phyloP scores from a whole-genome alignment of 2,113 vertebrate genomes.

The Phainopepla nitens region DNA sequence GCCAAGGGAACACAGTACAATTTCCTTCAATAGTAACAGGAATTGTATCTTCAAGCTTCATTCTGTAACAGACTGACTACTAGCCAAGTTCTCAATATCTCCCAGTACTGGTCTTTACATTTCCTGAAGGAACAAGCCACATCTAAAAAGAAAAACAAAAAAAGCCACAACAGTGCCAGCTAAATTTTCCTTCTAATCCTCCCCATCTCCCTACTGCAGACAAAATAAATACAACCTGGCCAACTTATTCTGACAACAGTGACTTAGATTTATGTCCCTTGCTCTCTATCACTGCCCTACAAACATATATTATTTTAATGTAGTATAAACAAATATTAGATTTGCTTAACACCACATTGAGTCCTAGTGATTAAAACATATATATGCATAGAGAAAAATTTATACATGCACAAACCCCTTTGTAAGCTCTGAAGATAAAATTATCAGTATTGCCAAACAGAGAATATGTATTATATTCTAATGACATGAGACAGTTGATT shows the following conservation, averaged over 20 bases:
- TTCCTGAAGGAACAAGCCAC: neutral
- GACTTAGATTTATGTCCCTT: neutral
- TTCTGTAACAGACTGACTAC: neutral
- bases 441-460: conserved; percentile 33
- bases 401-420: neutral
- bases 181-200: neutral
- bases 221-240: neutral
- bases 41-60: neutral
- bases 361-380: neutral
- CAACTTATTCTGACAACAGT: neutral
- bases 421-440: conserved; percentile 22
- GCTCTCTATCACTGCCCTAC: neutral
- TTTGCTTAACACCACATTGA: conserved; percentile 26
- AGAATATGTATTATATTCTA: conserved; percentile 25
- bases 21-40: neutral
- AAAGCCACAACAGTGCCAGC: neutral
- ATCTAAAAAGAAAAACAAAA: neutral
- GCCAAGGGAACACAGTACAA: neutral
- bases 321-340: neutral
- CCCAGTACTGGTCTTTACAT: neutral
- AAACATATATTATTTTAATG: conserved; percentile 47
- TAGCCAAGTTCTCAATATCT: fast-evolving
- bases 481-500: conserved; percentile 23
- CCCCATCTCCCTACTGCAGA: neutral
- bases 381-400: neutral